Percentiles rank a stretch among this genome's conserved stretches.
Evolutionary conservation across 2,797 vertebrate species (phyloP).

Genomic region (Nasua narica): DNA sequence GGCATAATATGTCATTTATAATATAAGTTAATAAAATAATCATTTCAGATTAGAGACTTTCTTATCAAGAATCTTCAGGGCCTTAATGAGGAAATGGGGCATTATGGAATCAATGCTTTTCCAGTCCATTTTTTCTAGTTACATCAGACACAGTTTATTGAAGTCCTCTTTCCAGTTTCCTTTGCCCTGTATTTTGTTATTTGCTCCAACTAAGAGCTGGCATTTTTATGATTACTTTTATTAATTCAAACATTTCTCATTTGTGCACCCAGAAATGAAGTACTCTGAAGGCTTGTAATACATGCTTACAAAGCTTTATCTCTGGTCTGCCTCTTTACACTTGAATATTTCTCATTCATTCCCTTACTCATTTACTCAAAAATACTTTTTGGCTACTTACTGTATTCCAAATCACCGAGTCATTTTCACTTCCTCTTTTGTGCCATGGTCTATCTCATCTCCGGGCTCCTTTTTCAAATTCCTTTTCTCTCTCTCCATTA

Average conservation of each 20-base stretch:
- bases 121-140: background rate
- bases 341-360: background rate
- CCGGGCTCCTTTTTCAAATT: background rate
- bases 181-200: background rate
- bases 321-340: background rate
- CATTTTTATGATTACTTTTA: background rate
- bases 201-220: background rate
- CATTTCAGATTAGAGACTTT: background rate
- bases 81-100: background rate
- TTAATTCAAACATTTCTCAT: background rate
- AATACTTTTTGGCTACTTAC: background rate
- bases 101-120: background rate
- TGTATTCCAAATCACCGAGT: background rate
- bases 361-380: background rate
- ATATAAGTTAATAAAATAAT: slow-evolving; percentile 6
- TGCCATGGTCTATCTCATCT: background rate
- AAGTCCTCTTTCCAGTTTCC: background rate
- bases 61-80: background rate
- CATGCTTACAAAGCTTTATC: background rate
- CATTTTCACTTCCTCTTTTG: background rate
- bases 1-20: background rate
- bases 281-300: background rate
- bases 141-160: background rate
- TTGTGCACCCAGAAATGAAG: background rate
- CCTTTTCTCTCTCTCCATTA: background rate